A percentile compares a stretch with the other conserved stretches of the same genome.
Conservation (phyloP, 2,797 vertebrate species). For the Alcedo quadribrachys region DNA sequence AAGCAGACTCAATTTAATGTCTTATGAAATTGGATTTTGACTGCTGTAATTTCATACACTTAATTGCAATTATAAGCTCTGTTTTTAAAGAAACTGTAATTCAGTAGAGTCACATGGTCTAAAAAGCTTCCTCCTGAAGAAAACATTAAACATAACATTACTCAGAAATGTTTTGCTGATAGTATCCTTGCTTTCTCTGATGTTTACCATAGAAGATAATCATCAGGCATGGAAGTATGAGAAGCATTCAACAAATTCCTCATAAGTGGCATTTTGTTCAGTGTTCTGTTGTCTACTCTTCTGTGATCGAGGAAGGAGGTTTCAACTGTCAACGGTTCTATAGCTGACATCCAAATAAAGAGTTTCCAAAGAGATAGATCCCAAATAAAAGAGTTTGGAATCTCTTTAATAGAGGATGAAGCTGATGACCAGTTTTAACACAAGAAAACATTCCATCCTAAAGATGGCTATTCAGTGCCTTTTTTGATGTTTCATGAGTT, state of each 20-base stretch:
- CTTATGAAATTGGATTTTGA: constrained; percentile 55
- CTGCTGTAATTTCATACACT: constrained; percentile 59
- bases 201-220: not conserved
- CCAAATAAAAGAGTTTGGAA: not conserved
- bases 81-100: constrained; percentile 35
- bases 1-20: constrained; percentile 23
- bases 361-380: too few species aligned
- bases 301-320: not conserved
- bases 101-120: not conserved
- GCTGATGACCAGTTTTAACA: not conserved
- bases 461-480: not conserved
- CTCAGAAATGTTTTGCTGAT: not conserved
- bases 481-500: not conserved
- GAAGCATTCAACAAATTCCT: not conserved
- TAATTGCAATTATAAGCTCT: constrained; percentile 46
- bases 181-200: not conserved
- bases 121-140: not conserved
- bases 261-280: not conserved
- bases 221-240: not conserved
- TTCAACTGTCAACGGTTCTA: not conserved
- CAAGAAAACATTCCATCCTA: not conserved
- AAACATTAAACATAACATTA: rapidly evolving
- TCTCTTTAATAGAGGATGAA: not conserved
- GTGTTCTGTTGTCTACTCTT: not conserved
- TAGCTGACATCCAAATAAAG: not conserved